Evolutionary conservation across 2,113 vertebrate species (phyloP).

Genomic region (Nerophis lumbriciformis): DNA sequence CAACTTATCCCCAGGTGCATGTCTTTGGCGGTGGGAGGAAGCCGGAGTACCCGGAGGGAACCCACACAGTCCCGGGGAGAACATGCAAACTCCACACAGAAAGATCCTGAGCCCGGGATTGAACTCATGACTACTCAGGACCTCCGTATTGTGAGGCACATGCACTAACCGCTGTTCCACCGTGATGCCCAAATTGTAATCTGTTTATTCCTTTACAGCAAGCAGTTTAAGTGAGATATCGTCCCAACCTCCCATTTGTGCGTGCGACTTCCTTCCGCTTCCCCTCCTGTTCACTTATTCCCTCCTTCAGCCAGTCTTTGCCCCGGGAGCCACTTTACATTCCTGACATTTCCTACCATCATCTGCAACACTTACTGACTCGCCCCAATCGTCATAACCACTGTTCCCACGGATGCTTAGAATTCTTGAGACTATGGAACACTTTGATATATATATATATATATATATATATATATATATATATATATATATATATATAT

Average conservation of each 20-base stretch:
- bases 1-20: no score
- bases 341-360: conserved; percentile 43
- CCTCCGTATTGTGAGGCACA: no score
- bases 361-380: conserved; percentile 22
- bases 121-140: no score
- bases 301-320: conserved; percentile 14
- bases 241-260: background rate
- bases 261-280: conserved; percentile 10
- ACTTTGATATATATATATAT: background rate
- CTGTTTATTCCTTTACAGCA: conserved; percentile 45
- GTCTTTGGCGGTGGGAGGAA: no score
- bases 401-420: background rate
- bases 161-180: no score
- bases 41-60: no score
- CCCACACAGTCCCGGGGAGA: no score
- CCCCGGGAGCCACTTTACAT: conserved; percentile 50
- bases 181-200: background rate
- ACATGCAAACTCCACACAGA: no score
- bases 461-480: no score
- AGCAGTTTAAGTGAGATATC: conserved; percentile 21
- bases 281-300: conserved; percentile 6
- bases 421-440: background rate
- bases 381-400: conserved; percentile 8
- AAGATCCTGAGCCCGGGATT: no score
- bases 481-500: no score